Base-by-base conservation (phyloP, 2,888 invertebrate genomes). In the Scrobipalpa atriplicella region DNA sequence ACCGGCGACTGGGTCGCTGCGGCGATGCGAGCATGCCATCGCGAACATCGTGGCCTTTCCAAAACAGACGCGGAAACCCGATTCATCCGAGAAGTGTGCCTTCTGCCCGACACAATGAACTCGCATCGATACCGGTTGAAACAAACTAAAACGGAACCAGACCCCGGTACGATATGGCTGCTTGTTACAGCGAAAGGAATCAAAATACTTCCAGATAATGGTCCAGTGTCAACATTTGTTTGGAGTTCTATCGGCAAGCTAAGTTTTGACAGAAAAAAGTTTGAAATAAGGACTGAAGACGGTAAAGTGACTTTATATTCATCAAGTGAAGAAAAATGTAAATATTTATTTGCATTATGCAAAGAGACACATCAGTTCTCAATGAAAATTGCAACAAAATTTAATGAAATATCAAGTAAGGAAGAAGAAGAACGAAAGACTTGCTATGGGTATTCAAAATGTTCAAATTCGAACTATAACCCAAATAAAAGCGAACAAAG, bases 221-320 rank as follows among this genome's bases (percentile, higher is more conserved):
- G 93, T 56, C 86, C 92, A 51, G 94, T 96, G 67, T 96, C 96
- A 39, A 96, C 96, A 72, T 98, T 99, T 82, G 95, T 97, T 67
- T 99, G 99, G 99, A 97, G 98, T 78, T 97, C 97, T 76, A 99
- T 99, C 71, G 98, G 97, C 71, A 98, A 98, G 90, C 93, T 99
- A 18, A 97, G 97, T 85, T 99, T 99, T 87, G 99, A 99, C 94
- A 95, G 98, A 80, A 99, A 99, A 90, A 99, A 99, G 89, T 99
- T 99, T 89, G 98, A 99, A 91, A 98, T 99, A 78, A 95, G 98
- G 70, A 97, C 98, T 10, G 96, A 97, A 67, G 97, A 97, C 79
- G 96, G 96, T 76, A 96, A 97, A 83, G 95, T 98, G 73, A 97
- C 97, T 0, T 94, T 99, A 71, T 99, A 97, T 89, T 97, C 99